phyloP scores from a whole-genome alignment of 53 echinoderm and acorn worm genomes.

The Holothuria leucospilota region DNA sequence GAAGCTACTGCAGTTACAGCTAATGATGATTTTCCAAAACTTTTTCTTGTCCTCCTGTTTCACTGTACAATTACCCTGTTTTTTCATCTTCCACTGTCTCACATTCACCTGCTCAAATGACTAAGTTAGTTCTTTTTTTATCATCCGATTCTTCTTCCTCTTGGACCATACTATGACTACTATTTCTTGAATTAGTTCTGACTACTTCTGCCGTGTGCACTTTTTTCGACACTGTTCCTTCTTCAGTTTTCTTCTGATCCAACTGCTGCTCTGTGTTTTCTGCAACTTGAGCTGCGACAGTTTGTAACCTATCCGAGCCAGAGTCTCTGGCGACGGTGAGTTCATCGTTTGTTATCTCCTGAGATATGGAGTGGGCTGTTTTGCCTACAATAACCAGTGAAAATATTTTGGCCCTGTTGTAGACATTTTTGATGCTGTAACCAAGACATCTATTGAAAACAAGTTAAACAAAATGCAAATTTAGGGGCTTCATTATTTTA shows the following conservation, averaged over 20 bases:
- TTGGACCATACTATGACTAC: too few relatives aligned
- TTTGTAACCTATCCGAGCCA: background rate
- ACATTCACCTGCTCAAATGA: too few relatives aligned
- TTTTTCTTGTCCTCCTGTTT: too few relatives aligned
- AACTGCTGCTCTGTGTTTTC: background rate
- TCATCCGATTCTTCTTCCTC: background rate
- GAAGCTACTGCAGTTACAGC: too few relatives aligned
- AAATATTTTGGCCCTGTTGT: constrained; percentile 86
- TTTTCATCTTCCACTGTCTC: too few relatives aligned
- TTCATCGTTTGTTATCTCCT: constrained; percentile 37
- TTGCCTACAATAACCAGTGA: constrained; percentile 84
- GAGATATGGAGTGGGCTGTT: constrained; percentile 54
- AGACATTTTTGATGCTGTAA: constrained; percentile 76
- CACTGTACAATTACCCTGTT: too few relatives aligned
- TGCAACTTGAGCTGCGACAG: background rate
- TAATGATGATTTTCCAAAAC: too few relatives aligned
- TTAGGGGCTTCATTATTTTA: background rate
- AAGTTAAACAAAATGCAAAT: background rate
- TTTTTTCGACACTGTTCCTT: background rate
- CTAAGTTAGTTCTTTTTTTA: too few relatives aligned
- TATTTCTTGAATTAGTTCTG: constrained; percentile 6
- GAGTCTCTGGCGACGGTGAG: background rate
- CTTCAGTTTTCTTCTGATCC: too few relatives aligned
- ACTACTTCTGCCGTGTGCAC: background rate
- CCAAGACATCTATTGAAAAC: constrained; percentile 73